Evolutionary conservation across 1,140 invertebrate species (phyloP), one percentile per base, ranked within the genome.

Genomic region (Scaptomyza hsui): DNA sequence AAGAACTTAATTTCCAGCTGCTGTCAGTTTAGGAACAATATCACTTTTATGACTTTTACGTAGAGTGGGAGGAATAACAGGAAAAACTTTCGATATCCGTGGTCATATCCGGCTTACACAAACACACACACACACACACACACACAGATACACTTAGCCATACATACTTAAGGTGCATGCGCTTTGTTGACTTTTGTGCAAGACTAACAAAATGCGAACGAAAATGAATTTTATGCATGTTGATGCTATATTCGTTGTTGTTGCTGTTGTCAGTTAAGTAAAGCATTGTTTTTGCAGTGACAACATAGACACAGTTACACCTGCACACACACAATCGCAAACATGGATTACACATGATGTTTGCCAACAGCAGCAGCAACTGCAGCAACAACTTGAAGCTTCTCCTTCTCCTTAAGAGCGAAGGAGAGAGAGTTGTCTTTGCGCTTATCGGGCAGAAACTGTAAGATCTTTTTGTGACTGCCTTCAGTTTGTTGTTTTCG

Each of bases 1-100:
- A 88, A 88, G 82, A 86, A 86, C 81, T 86, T 86, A 86, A 86
- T 86, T 88, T 88, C 70, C 81, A 86, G 77, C 81, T 85, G 81
- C 77, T 77, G 73, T 83, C 80, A 69, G 72, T 83, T 83, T 72
- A 75, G 69, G 78, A 85, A 83, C 80, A 78, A 85, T 85, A 72
- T 83, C 80, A 72, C 42, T 85, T 83, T 83, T 83, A 81, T 77
- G 81, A 71, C 61, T 74, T 67, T 60, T 59, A 65, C 47, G 24
- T 26, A 45, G 67, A 24, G 16, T 4, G 16, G 18, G 52, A 32
- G 51, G 72, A 72, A 35, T 85, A 53, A 39, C 65, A 72, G 67
- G 69, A 81, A 75, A 70, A 86, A 88, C 81, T 86, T 86, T 81
- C 81, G 74, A 86, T 86, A 86, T 86, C 81, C 81, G 73, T 69